Evolutionary conservation across 2,888 invertebrate genomes (phyloP).

Genomic region (Ferdinandea cuprea): DNA sequence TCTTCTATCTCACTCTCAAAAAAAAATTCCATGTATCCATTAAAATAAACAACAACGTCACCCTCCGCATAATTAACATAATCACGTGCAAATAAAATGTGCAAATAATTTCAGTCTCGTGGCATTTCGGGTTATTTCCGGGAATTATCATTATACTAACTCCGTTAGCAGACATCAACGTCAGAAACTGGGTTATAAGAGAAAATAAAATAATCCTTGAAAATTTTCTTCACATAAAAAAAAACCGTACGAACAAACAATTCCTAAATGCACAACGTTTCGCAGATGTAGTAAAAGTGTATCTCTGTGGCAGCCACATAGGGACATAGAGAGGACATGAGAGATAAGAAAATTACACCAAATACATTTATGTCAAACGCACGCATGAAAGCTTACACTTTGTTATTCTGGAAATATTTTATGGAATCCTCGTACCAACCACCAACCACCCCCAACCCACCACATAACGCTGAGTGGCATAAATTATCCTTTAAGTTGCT

Average conservation of each 20-base stretch:
- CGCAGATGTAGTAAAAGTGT: too few species aligned
- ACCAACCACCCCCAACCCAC: too few species aligned
- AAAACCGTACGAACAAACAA: too few species aligned
- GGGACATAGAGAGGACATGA: background rate
- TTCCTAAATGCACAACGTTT: background rate
- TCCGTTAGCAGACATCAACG: too few species aligned
- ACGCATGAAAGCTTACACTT: background rate
- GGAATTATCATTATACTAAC: background rate
- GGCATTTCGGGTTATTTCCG: background rate
- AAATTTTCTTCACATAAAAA: slow-evolving; percentile 2
- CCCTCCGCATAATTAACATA: slow-evolving; percentile 15
- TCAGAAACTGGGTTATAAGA: slow-evolving; percentile 23
- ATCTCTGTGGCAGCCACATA: too few species aligned
- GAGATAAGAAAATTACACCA: slow-evolving; percentile 19
- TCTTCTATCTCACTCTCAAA: too few species aligned
- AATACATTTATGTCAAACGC: slow-evolving; percentile 9
- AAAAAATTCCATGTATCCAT: too few species aligned
- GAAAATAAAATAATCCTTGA: slow-evolving; percentile 17
- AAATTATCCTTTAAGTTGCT: slow-evolving; percentile 9
- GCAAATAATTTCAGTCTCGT: slow-evolving; percentile 8
- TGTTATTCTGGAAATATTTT: slow-evolving; percentile 5
- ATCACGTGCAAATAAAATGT: slow-evolving; percentile 14
- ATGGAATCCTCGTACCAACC: background rate
- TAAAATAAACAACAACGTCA: too few species aligned
- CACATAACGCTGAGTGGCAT: slow-evolving; percentile 9